Conservation (phyloP, 2,888 invertebrate species). For the Norana najaformis region DNA sequence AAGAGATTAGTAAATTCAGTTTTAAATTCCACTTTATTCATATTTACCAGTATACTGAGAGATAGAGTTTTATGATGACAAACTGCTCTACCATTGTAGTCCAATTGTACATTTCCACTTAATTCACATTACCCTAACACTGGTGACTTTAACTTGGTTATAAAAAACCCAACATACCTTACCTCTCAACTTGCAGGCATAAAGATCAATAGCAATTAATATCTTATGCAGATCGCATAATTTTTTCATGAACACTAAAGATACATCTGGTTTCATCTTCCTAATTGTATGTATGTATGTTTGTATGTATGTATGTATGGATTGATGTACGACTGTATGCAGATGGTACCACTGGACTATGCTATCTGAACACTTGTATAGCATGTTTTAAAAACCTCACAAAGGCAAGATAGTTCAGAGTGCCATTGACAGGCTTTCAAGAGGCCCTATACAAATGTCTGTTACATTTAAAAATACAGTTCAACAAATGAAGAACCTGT, state of each 20-base stretch:
- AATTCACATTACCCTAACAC: neutral
- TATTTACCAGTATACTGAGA: neutral
- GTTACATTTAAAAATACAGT: neutral
- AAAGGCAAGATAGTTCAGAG: too few relatives aligned
- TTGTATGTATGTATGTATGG: too few relatives aligned
- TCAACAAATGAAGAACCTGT: neutral
- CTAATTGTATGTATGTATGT: too few relatives aligned
- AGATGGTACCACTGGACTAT: too few relatives aligned
- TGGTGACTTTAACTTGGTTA: neutral
- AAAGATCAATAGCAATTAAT: neutral
- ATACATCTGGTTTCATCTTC: neutral
- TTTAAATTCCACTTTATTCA: too few relatives aligned
- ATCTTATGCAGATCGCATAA: neutral
- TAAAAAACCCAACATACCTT: neutral
- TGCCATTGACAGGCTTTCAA: neutral
- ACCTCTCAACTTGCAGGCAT: neutral
- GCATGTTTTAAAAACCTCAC: too few relatives aligned
- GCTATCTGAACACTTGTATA: too few relatives aligned
- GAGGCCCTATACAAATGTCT: neutral
- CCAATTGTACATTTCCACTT: neutral
- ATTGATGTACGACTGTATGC: too few relatives aligned
- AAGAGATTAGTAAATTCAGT: neutral
- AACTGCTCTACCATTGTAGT: neutral
- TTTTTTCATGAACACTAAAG: neutral
- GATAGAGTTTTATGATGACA: neutral